phyloP scores from a whole-genome alignment of 1,140 invertebrate genomes.

The Lordiphosa mommai region DNA sequence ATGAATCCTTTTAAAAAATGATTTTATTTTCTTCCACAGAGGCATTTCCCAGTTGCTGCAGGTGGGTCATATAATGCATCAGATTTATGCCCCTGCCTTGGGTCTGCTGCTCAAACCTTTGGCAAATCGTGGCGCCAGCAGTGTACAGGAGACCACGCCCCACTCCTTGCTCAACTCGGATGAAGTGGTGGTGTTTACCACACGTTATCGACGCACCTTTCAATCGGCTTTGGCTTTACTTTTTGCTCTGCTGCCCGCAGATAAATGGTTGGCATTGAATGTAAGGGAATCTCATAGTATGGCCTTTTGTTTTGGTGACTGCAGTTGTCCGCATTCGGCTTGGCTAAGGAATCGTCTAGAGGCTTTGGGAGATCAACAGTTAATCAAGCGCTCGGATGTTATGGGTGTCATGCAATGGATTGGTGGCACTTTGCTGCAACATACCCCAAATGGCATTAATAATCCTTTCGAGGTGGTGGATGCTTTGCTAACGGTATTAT shows the following conservation, averaged over 20 bases:
- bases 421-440: slow-evolving; percentile 84
- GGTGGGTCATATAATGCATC: slow-evolving; percentile 86
- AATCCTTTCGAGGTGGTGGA: slow-evolving; percentile 88
- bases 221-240: slow-evolving; percentile 92
- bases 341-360: slow-evolving; percentile 49
- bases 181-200: slow-evolving; percentile 88
- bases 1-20: background rate
- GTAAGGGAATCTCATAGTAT: slow-evolving; percentile 88
- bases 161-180: slow-evolving; percentile 79
- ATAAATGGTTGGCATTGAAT: slow-evolving; percentile 74
- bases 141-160: slow-evolving; percentile 48
- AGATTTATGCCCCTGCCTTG: slow-evolving; percentile 84
- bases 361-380: slow-evolving; percentile 37
- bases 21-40: slow-evolving; percentile 17
- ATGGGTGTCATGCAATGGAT: slow-evolving; percentile 81
- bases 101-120: slow-evolving; percentile 78
- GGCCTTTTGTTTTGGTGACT: slow-evolving; percentile 91
- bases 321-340: slow-evolving; percentile 88
- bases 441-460: slow-evolving; percentile 82
- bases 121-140: slow-evolving; percentile 10
- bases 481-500: slow-evolving; percentile 89
- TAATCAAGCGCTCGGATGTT: slow-evolving; percentile 83
- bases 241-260: slow-evolving; percentile 86
- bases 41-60: slow-evolving; percentile 88
- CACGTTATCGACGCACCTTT: slow-evolving; percentile 91